Base-by-base conservation (phyloP, 2,113 vertebrate species). In the Pseudopodoces humilis region DNA sequence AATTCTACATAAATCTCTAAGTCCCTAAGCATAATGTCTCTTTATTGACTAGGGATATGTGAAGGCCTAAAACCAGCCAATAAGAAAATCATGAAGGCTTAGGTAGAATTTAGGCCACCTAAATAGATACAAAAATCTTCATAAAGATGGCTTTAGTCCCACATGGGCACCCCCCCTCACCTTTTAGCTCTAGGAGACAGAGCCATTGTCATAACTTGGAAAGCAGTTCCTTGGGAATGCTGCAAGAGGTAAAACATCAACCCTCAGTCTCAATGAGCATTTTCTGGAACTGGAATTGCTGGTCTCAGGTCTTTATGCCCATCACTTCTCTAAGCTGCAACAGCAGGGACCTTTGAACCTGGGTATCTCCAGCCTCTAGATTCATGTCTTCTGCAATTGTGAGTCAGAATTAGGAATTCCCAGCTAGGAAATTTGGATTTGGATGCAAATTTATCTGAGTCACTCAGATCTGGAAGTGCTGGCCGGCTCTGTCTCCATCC, bases 1-100 rank as follows among this genome's bases (percentile, higher is more conserved):
- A 96, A 92, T 94, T 90, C 79, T 74, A 65, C 85, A 69, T 70
- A 88, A 96, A 93, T 86, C 71, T 90, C 88, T 74, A 74, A 92
- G 88, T 90, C 88, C 86, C 64, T 59, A 52, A 92, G 64, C 33
- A 22, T 90, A 50, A 86, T 83, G 63, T 83, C 94, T 90, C 47
- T 59, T 85, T 90, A 20, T 67, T 81, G 90, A 93, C 76, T 70
- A 46, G 47, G 43, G 71, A 83, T 83, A 52, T 47, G 24, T 77
- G 43, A 83, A 86, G 79, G 83, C 76, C 71, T 62, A 81, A 68
- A 96, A 88, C 35, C 35, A 94, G 71, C 64, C 83, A 93, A 59
- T 92, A 78, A 83, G 79, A 50, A 92, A 95, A 27, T 35, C 68
- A 78, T 28, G 67, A 86, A 86, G 76, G 35, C 39, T 88, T 90